Percentiles rank a stretch among this genome's conserved stretches.
Evolutionary conservation across 2,888 invertebrate species (phyloP).

Genomic region (Ecdyonurus torrentis): DNA sequence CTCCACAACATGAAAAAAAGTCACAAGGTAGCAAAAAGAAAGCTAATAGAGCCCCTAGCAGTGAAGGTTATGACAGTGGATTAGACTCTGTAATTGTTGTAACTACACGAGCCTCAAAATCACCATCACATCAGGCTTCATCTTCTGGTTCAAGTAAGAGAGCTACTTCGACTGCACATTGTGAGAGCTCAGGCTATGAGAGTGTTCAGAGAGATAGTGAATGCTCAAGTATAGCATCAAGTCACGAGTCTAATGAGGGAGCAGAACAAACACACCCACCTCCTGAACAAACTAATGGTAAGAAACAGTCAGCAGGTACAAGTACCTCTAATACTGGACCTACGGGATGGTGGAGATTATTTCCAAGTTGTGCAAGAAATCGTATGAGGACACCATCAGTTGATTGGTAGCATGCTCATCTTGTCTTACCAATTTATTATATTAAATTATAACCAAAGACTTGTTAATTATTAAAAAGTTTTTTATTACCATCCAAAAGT

Average conservation of each 20-base stretch:
- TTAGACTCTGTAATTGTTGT: constrained; percentile 46
- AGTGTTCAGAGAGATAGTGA: constrained; percentile 79
- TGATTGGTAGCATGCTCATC: neutral
- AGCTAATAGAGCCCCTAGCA: constrained; percentile 5
- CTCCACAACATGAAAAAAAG: constrained; percentile 5
- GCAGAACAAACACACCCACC: neutral
- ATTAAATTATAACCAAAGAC: neutral
- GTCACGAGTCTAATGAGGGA: constrained; percentile 24
- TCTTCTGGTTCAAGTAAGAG: constrained; percentile 8
- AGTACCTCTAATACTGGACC: neutral
- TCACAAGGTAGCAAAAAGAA: constrained; percentile 5
- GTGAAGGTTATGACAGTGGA: constrained; percentile 67
- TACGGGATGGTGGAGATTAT: constrained; percentile 2
- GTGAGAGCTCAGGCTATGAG: constrained; percentile 77
- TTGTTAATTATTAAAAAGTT: neutral
- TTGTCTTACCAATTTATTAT: no score
- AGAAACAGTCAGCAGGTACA: neutral
- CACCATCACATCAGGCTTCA: constrained; percentile 40
- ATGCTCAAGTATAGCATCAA: constrained; percentile 69
- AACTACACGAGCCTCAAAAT: constrained; percentile 59
- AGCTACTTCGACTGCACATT: constrained; percentile 52
- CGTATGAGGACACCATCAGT: neutral
- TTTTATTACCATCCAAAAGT: neutral
- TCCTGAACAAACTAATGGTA: neutral
- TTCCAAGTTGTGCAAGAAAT: neutral